These are phyloP conservation scores for Heliconius eleuchia DNA, from an alignment of 1,140 invertebrate genomes.

Conservation along the genomic window DNA sequence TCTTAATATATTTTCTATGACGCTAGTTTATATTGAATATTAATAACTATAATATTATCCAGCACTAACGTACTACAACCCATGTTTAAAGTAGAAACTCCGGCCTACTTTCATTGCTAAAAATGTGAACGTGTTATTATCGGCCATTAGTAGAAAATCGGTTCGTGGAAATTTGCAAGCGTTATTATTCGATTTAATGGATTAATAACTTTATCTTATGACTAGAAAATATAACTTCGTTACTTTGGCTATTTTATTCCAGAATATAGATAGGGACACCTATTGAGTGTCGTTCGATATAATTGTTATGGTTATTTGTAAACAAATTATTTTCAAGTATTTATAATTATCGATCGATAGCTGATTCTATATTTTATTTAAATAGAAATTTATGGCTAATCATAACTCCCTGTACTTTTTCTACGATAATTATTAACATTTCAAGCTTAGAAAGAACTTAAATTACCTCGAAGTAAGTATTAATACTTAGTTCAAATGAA, in stretches of 20 bases:
- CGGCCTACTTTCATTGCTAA: constrained; percentile 13
- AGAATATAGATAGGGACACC: neutral
- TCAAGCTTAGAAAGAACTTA: no score
- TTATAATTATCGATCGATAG: no score
- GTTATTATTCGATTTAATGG: constrained; percentile 2
- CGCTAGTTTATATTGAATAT: no score
- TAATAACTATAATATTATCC: no score
- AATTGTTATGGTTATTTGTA: neutral
- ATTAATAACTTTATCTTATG: constrained; percentile 3
- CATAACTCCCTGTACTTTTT: no score
- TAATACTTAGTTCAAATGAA: no score
- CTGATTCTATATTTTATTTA: no score
- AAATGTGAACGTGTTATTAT: constrained; percentile 22
- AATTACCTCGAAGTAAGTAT: no score
- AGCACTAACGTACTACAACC: neutral
- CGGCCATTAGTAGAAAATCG: constrained; percentile 16
- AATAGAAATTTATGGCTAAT: no score
- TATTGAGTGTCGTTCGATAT: neutral
- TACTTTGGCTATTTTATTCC: neutral
- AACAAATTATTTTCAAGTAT: no score
- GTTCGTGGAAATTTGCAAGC: constrained; percentile 7
- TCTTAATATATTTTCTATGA: no score
- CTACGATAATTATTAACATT: no score
- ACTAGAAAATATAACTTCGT: neutral
- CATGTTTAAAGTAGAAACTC: constrained; percentile 14